Percentiles rank a stretch among this genome's conserved stretches.
phyloP scores from a whole-genome alignment of 2,888 invertebrate species.

The Campoletis raptor region DNA sequence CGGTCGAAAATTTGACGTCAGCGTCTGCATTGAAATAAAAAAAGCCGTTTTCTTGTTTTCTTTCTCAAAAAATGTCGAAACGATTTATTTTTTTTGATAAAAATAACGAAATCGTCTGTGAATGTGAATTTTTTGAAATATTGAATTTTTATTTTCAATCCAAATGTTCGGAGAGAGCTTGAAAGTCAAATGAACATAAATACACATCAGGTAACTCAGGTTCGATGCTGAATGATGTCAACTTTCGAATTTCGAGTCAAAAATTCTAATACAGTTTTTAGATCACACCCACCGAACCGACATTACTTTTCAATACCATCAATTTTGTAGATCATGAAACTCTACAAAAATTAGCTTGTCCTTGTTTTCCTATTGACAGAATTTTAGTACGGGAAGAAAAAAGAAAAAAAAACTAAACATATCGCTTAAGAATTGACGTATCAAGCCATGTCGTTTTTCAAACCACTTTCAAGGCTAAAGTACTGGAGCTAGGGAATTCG shows the following conservation, averaged over 20 bases:
- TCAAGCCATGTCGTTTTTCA: not conserved
- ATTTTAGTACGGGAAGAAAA: not conserved
- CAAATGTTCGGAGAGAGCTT: not conserved
- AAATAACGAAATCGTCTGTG: not conserved
- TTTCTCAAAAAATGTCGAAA: not conserved
- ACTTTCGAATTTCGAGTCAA: not conserved
- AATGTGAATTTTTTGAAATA: not conserved
- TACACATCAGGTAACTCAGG: not conserved
- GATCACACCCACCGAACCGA: too few species aligned
- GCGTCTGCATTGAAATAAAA: slow-evolving; percentile 1
- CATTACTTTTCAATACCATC: not conserved
- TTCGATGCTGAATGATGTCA: not conserved
- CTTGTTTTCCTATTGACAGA: not conserved
- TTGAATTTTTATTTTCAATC: not conserved
- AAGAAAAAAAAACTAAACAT: not conserved
- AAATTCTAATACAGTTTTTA: not conserved
- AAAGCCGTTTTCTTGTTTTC: not conserved
- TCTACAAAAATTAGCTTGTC: not conserved
- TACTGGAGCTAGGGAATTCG: not conserved
- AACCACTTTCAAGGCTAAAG: not conserved
- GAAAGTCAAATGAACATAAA: not conserved
- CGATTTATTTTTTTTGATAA: not conserved
- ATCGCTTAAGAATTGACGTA: not conserved
- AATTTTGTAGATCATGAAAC: not conserved
- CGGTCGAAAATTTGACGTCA: not conserved